A percentile compares a stretch with the other conserved stretches of the same genome.
phyloP scores from a whole-genome alignment of 1,140 invertebrate species.

The Tetramorium parvispinum region DNA sequence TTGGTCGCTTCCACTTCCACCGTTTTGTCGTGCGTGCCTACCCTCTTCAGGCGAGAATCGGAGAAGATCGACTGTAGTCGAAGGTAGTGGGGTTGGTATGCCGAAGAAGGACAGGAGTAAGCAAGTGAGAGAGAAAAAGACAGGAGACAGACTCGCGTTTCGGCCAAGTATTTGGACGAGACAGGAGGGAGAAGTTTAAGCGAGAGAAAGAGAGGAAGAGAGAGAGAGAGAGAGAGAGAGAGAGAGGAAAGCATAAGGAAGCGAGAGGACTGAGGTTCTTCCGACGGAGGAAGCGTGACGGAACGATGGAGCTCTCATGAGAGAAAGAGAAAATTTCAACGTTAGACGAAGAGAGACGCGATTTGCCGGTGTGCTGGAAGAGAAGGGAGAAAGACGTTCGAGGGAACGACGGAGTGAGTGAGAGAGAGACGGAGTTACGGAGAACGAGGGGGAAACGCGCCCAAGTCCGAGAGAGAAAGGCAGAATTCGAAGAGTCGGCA shows the following conservation, averaged over 20 bases:
- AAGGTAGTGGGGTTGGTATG: conserved; percentile 29
- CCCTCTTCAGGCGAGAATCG: conserved; percentile 55
- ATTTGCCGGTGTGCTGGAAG: conserved; percentile 9
- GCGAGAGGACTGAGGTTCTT: conserved; percentile 11
- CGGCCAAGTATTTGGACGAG: conserved; percentile 46
- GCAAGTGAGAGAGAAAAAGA: conserved; percentile 41
- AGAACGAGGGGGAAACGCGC: conserved; percentile 24
- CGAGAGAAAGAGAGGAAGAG: neutral
- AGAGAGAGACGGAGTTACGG: conserved; percentile 1
- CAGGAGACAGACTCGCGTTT: conserved; percentile 14
- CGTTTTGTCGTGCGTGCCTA: conserved; percentile 44
- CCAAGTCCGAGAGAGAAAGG: conserved; percentile 29
- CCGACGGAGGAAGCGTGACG: conserved; percentile 20
- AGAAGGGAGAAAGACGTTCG: conserved; percentile 50
- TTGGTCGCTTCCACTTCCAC: conserved; percentile 75
- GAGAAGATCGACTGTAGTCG: conserved; percentile 53
- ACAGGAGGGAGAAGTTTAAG: conserved; percentile 35
- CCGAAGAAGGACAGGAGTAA: conserved; percentile 23
- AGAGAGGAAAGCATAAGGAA: neutral
- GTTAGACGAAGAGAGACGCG: conserved; percentile 36
- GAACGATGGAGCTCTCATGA: conserved; percentile 23
- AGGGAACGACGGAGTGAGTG: conserved; percentile 34
- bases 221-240: conserved; percentile 54
- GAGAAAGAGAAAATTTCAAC: conserved; percentile 30
- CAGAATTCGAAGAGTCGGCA: conserved; percentile 54